Evolutionary conservation across 1,140 invertebrate species (phyloP), one percentile per base, ranked within the genome.

Genomic region (Rhyacophila brunnea): DNA sequence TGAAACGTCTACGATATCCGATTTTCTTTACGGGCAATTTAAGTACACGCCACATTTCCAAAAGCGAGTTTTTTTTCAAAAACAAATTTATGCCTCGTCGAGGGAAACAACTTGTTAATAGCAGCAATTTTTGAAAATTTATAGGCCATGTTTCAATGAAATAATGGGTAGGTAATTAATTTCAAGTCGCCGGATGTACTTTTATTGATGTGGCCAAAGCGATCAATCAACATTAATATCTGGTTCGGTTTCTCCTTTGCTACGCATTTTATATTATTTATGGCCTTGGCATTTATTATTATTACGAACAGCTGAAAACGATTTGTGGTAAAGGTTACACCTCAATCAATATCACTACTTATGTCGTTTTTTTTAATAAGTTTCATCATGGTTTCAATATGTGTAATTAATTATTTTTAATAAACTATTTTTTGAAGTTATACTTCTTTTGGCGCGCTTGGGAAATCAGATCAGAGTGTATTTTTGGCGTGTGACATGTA

Each of bases 91-190:
- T 28, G 23, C 23, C 23, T 28, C 23, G 23, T 28, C 23, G 23
- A 28, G 23, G 23, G 23, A 28, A 28, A 28, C 23, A 28, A 28
- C 23, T 28, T 28, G 23, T 28, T 28, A 28, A 28, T 28, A 28
- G 23, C 23, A 28, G 38, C 15, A 40, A 40, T 40, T 40, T 40
- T 11, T 40, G 11, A 13, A 40, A 40, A 40, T 40, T 40, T 40
- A 40, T 40, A 40, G 38, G n/a, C 38, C 38, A 40, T 40, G 38
- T 40, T 40, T 40, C 38, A 40, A 13, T 40, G 38, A 40, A 40
- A 40, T 40, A 28, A 28, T 28, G 23, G 23, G 38, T 28, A 9
- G 23, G 38, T 40, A 40, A 40, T 40, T 40, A 40, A 40, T 13
- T 15, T 40, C 38, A 11, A 13, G 15, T 15, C 15, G 11, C 38